phyloP scores from a whole-genome alignment of 37 sponge, comb jelly and placozoan species.

The Lycopodina hypogea region DNA sequence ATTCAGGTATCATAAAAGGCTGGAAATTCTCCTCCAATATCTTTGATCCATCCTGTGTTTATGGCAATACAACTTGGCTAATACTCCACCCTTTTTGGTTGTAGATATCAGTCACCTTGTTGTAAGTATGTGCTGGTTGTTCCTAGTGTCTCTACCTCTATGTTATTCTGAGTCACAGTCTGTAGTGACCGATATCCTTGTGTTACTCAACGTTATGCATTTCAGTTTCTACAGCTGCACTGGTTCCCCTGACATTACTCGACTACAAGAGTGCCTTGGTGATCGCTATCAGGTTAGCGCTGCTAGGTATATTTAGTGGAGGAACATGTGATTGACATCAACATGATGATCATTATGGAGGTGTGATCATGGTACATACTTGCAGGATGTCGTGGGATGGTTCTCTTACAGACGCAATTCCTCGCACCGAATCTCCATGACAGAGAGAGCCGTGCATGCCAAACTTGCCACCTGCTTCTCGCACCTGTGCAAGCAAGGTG shows the following conservation, averaged over 20 bases:
- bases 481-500: constrained; percentile 12
- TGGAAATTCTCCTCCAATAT: too few relatives aligned
- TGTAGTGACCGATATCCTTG: too few relatives aligned
- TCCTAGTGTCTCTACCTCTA: background rate
- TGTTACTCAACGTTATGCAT: background rate
- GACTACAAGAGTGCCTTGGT: constrained; percentile 15
- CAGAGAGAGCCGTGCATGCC: constrained; percentile 59
- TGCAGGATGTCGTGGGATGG: constrained; percentile 75
- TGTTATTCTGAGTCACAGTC: too few relatives aligned
- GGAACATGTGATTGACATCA: too few relatives aligned
- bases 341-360: too few relatives aligned
- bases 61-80: too few relatives aligned
- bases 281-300: constrained; percentile 13
- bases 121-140: background rate
- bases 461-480: constrained; percentile 36
- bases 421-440: constrained; percentile 47
- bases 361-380: background rate
- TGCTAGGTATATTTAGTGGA: too few relatives aligned
- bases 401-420: constrained; percentile 72
- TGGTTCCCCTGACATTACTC: constrained; percentile 26
- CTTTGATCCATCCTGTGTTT: too few relatives aligned
- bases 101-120: too few relatives aligned
- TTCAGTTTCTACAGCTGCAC: constrained; percentile 49
- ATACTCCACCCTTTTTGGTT: too few relatives aligned
- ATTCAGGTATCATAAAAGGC: too few relatives aligned